Percentiles rank a stretch among this genome's conserved stretches.
Evolutionary conservation across 2,888 invertebrate species (phyloP).

Genomic region (Sphaerophoria taeniata): DNA sequence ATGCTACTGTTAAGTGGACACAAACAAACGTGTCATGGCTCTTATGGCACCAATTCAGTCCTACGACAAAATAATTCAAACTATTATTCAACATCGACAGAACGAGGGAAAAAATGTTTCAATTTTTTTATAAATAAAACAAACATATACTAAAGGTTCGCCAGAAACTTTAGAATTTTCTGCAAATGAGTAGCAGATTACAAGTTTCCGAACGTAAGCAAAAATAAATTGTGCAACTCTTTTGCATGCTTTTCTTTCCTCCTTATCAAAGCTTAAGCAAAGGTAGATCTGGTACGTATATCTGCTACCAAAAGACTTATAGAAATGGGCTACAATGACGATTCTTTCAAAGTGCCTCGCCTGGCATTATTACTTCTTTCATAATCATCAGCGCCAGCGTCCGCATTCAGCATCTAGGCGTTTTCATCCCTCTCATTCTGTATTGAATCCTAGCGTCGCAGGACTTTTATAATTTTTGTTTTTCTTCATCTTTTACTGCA

Average conservation of each 20-base stretch:
- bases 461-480: conserved; percentile 72
- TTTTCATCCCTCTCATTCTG: conserved; percentile 60
- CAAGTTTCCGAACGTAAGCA: conserved; percentile 62
- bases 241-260: conserved; percentile 66
- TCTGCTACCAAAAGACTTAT: conserved; percentile 20
- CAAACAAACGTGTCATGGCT: conserved; percentile 13
- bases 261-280: conserved; percentile 14
- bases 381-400: conserved; percentile 67
- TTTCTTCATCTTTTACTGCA: conserved; percentile 65
- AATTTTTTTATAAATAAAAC: conserved; percentile 75
- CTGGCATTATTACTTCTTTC: conserved; percentile 74
- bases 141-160: conserved; percentile 68
- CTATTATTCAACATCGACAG: conserved; percentile 76
- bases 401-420: conserved; percentile 70
- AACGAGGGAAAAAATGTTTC: conserved; percentile 57
- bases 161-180: conserved; percentile 25
- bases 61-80: conserved; percentile 72
- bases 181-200: conserved; percentile 43
- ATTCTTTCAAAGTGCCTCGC: conserved; percentile 67
- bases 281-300: conserved; percentile 35
- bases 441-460: conserved; percentile 72
- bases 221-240: conserved; percentile 48
- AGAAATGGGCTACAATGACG: conserved; percentile 67
- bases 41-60: conserved; percentile 49
- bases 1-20: conserved; percentile 52